These are phyloP conservation scores for Spinibarbus caldwelli DNA, from an alignment of 2,797 vertebrate genomes.

Conservation along the genomic window DNA sequence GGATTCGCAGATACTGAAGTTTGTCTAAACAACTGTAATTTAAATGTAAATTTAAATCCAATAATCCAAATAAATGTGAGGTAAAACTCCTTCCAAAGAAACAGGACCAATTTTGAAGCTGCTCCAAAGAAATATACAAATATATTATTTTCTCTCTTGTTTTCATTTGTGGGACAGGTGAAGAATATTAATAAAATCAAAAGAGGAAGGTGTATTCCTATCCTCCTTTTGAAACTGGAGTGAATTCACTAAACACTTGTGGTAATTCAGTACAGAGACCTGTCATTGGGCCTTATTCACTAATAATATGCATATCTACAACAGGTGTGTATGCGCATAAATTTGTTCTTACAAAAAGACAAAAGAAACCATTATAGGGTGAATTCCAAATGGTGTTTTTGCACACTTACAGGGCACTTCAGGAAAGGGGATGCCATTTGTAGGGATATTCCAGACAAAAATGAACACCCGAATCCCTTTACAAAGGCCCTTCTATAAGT, in stretches of 20 bases:
- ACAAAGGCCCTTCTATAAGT: background rate
- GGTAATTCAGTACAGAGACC: background rate
- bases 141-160: background rate
- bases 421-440: background rate
- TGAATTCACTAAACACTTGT: background rate
- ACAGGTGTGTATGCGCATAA: background rate
- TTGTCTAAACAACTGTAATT: background rate
- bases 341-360: background rate
- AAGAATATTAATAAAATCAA: background rate
- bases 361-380: background rate
- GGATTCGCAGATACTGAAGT: slow-evolving; percentile 15
- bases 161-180: background rate
- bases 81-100: background rate
- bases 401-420: background rate
- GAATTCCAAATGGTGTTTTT: background rate
- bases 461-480: background rate
- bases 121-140: background rate
- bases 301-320: background rate
- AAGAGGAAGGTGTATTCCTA: background rate
- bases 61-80: slow-evolving; percentile 16
- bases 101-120: background rate
- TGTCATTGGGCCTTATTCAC: background rate
- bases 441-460: background rate
- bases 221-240: background rate
- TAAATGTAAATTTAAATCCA: background rate